Conservation (phyloP, 2,113 vertebrate genomes). For the Psephotus haematonotus region DNA sequence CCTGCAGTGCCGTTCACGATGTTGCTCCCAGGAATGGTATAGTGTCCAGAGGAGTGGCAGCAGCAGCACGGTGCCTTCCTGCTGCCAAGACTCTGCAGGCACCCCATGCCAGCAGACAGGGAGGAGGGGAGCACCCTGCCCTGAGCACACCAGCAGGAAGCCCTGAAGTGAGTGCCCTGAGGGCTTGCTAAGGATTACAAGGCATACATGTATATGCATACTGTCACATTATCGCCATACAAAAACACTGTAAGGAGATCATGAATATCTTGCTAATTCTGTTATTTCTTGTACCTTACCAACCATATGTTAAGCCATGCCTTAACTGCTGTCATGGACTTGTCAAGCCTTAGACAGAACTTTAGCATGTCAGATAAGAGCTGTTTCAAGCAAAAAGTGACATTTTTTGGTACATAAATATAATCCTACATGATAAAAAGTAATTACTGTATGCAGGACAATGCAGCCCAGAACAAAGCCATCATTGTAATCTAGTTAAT, state of each 20-base stretch:
- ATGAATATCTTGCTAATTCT: neutral
- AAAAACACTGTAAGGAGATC: neutral
- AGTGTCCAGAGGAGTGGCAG: neutral
- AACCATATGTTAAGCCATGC: neutral
- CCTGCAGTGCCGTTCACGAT: fast-evolving
- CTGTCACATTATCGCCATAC: neutral
- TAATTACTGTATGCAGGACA: neutral
- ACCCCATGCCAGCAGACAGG: fast-evolving
- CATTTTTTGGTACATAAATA: neutral
- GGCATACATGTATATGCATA: fast-evolving
- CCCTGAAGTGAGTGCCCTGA: fast-evolving
- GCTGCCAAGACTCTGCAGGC: fast-evolving
- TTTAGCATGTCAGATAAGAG: neutral
- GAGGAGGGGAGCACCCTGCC: fast-evolving
- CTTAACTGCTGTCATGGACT: neutral
- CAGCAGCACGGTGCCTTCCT: fast-evolving
- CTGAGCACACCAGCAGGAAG: fast-evolving
- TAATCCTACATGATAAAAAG: neutral
- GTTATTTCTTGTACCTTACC: neutral
- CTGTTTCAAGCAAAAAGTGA: neutral
- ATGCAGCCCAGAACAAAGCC: neutral
- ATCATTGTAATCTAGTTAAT: neutral
- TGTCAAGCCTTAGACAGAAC: neutral
- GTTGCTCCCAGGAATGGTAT: neutral
- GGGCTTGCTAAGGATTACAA: neutral